Evolutionary conservation across 1,140 invertebrate genomes (phyloP).

Genomic region (Sitobion miscanthi): DNA sequence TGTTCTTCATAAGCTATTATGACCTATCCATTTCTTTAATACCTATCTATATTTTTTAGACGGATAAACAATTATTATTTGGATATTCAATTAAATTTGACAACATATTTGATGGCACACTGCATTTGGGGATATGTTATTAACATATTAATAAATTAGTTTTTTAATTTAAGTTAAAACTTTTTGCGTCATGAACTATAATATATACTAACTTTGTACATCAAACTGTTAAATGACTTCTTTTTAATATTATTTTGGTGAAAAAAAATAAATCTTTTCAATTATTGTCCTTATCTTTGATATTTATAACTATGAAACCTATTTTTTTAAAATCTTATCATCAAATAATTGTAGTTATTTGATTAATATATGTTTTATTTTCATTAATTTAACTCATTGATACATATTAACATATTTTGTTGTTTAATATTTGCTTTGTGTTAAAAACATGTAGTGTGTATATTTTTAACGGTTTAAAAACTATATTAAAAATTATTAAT

Average conservation of each 20-base stretch:
- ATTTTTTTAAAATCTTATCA: background rate
- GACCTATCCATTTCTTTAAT: too few relatives aligned
- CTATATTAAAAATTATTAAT: background rate
- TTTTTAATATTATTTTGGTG: background rate
- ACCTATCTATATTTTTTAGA: too few relatives aligned
- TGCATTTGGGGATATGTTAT: background rate
- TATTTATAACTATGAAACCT: background rate
- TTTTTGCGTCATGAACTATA: background rate
- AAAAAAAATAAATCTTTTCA: background rate
- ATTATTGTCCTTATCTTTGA: background rate
- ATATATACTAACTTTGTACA: background rate
- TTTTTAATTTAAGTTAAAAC: background rate
- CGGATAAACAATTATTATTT: slow-evolving; percentile 17
- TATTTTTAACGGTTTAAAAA: background rate
- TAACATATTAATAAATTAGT: background rate
- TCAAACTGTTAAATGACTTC: background rate
- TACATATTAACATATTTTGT: slow-evolving; percentile 4
- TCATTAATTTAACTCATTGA: background rate
- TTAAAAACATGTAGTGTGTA: background rate
- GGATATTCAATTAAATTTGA: background rate
- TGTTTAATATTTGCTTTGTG: slow-evolving; percentile 1
- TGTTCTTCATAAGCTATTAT: too few relatives aligned
- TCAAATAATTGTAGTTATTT: background rate
- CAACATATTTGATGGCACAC: slow-evolving; percentile 14
- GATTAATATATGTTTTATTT: background rate